Base-by-base conservation (phyloP, 2,888 invertebrate genomes). In the Stenodera caucasica region DNA sequence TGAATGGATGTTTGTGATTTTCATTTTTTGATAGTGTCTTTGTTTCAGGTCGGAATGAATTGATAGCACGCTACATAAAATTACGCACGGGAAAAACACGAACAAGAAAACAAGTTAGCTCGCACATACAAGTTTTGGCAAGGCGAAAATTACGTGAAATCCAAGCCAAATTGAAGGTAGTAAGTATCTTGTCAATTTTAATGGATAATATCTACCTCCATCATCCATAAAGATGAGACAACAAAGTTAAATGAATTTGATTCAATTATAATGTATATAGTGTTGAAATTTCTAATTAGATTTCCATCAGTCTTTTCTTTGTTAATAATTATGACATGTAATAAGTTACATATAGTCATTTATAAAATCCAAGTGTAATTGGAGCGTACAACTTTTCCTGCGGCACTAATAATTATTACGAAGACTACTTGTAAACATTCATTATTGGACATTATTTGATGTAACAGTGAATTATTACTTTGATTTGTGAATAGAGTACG, bases 11-110 rank as follows among this genome's bases (percentile, higher is more conserved):
- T 26, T 26, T 26, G 3, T 26, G 3, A 26, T 26, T 26, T 26
- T 2, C 26, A 6, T 51, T 18, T 53, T n/a, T n/a, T n/a, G n/a
- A n/a, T n/a, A n/a, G n/a, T n/a, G n/a, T n/a, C 37, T 53, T 54
- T 74, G 73, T 89, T 90, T 57, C 88, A 98, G 98, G 99, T 80
- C 92, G 99, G 75, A 99, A 99, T 86, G 99, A 99, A 88, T 85
- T 99, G 81, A 99, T 99, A 84, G 99, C 99, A 75, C 90, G 99
- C 79, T 99, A 99, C 85, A 99, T 99, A 82, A 99, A 99, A 87
- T 86, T 99, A 80, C 89, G 99, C 77, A 99, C 99, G 73, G 99
- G 99, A 70, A 99, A 99, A 83, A 98, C 98, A 83, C 90, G 99
- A 81, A 98, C 99, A 81, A 87, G 99, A 80, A 99, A 99, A 84